A percentile compares a stretch with the other conserved stretches of the same genome.
These are phyloP conservation scores for Dipodomys stephensi DNA, from an alignment of 2,113 vertebrate genomes.

Conservation along the genomic window DNA sequence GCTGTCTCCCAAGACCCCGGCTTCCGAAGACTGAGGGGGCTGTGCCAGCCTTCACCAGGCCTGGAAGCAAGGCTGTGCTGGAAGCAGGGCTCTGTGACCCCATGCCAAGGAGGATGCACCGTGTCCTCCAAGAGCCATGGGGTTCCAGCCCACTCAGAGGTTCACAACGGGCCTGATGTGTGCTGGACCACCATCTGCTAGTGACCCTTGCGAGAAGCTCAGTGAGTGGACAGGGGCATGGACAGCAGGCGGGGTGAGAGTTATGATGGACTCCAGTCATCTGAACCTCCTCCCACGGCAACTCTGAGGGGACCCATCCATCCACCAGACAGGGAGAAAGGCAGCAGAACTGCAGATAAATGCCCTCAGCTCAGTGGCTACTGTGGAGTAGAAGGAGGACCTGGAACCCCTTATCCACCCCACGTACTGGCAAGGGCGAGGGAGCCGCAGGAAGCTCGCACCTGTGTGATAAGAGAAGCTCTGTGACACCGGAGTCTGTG, in stretches of 20 bases:
- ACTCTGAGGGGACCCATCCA: fast-evolving
- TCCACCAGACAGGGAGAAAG: not conserved
- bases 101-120: no score
- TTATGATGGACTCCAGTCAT: fast-evolving
- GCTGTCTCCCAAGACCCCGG: fast-evolving
- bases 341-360: no score
- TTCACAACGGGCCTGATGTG: fast-evolving
- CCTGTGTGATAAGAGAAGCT: no score
- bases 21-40: no score
- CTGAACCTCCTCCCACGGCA: not conserved
- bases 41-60: no score
- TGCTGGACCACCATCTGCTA: fast-evolving
- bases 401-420: no score
- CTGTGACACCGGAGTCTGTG: fast-evolving
- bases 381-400: not conserved
- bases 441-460: no score
- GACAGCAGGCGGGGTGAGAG: fast-evolving
- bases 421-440: fast-evolving
- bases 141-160: not conserved
- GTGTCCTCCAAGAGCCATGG: fast-evolving
- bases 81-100: not conserved
- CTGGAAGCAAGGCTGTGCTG: not conserved
- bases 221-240: fast-evolving
- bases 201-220: fast-evolving
- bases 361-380: fast-evolving